Evolutionary conservation across 2,113 vertebrate genomes (phyloP).

Genomic region (Cephalopterus ornatus): DNA sequence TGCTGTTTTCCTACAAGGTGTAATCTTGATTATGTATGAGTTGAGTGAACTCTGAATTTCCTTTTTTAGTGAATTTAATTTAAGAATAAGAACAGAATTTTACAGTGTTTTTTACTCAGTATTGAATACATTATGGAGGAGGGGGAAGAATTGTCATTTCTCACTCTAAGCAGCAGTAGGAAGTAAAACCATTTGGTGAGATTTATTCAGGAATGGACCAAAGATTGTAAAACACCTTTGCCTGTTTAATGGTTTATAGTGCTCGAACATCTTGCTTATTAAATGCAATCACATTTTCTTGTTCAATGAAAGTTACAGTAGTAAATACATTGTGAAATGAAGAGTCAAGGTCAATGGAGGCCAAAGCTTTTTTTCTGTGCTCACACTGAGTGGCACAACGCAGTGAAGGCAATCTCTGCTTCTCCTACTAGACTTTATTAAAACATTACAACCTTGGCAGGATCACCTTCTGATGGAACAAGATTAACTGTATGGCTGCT

Average conservation of each 20-base stretch:
- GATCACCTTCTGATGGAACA: constrained; percentile 50
- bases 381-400: not conserved
- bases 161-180: not conserved
- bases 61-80: not conserved
- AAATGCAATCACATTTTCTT: constrained; percentile 50
- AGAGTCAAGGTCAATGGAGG: constrained; percentile 49
- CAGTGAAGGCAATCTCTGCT: not conserved
- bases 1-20: not conserved
- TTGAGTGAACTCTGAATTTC: not conserved
- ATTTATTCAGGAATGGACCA: constrained; percentile 54
- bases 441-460: constrained; percentile 55
- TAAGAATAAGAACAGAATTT: constrained; percentile 1
- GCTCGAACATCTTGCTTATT: constrained; percentile 58
- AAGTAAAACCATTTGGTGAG: constrained; percentile 18
- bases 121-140: not conserved
- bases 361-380: not conserved
- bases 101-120: not conserved
- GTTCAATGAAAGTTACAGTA: constrained; percentile 29
- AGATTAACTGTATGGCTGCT: constrained; percentile 52
- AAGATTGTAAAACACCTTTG: constrained; percentile 43
- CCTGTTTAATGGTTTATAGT: constrained; percentile 51
- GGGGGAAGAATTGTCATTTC: not conserved
- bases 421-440: constrained; percentile 50
- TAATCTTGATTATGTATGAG: not conserved
- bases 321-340: constrained; percentile 38